These are phyloP conservation scores for Acanthornis magna DNA, from an alignment of 2,797 vertebrate genomes.

Conservation along the genomic window DNA sequence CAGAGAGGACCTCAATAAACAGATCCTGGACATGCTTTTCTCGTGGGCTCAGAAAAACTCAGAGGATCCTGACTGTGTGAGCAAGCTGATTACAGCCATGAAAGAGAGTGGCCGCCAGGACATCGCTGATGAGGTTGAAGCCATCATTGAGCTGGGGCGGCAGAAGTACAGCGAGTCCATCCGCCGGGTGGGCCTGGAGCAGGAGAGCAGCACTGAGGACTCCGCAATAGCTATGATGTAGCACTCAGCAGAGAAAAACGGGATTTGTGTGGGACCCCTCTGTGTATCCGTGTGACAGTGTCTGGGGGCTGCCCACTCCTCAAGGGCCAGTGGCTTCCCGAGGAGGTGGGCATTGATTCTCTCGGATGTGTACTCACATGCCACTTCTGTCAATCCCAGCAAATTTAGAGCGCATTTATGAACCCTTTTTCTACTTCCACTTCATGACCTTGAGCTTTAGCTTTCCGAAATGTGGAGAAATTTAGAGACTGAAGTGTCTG, in stretches of 20 bases:
- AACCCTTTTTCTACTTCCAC: neutral
- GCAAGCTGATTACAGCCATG: constrained; percentile 82
- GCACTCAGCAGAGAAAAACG: neutral
- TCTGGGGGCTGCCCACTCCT: neutral
- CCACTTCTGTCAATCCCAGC: neutral
- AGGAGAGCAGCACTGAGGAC: constrained; percentile 59
- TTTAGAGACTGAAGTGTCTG: neutral
- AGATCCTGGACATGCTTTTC: constrained; percentile 92
- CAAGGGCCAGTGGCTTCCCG: neutral
- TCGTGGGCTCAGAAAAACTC: constrained; percentile 86
- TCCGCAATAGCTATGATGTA: constrained; percentile 53
- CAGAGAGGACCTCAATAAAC: constrained; percentile 85
- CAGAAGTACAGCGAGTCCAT: constrained; percentile 88
- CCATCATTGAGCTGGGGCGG: constrained; percentile 85
- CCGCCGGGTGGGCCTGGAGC: constrained; percentile 85
- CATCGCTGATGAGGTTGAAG: constrained; percentile 87
- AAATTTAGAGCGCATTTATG: neutral
- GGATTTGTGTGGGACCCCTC: accelerated
- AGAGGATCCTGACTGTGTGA: constrained; percentile 76
- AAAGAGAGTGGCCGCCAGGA: constrained; percentile 85
- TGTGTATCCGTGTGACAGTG: accelerated
- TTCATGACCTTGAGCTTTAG: neutral
- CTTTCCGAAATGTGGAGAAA: neutral
- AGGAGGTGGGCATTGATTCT: neutral
- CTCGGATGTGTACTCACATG: neutral